Evolutionary conservation across 2,888 invertebrate species (phyloP).

Genomic region (Erpobdella octoculata): DNA sequence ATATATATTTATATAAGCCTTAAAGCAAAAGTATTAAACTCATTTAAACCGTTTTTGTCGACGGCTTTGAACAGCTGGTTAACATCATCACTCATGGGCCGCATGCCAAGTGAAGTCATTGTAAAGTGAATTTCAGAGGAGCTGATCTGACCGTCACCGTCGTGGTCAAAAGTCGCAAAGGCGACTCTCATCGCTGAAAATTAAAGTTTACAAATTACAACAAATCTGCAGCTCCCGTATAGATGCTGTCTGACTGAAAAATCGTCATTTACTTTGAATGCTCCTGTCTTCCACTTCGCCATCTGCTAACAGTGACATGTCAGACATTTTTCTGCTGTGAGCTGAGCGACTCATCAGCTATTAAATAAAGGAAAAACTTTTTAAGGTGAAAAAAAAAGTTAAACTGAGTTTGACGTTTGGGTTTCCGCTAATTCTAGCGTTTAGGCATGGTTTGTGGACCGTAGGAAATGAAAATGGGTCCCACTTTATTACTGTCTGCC

Average conservation of each 20-base stretch:
- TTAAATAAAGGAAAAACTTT: too few species aligned
- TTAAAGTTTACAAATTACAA: too few species aligned
- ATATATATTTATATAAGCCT: too few species aligned
- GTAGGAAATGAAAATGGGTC: too few species aligned
- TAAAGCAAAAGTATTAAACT: neutral
- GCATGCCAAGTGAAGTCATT: conserved; percentile 12
- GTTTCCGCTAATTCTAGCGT: neutral
- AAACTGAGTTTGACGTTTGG: neutral
- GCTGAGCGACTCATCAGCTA: conserved; percentile 11
- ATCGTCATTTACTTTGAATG: neutral
- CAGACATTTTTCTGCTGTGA: conserved; percentile 12
- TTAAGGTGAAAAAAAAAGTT: neutral
- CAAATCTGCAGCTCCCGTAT: too few species aligned
- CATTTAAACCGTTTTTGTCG: conserved; percentile 18
- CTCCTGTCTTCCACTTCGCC: conserved; percentile 18
- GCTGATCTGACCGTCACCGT: conserved; percentile 24
- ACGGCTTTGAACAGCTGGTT: neutral
- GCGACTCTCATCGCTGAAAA: conserved; percentile 15
- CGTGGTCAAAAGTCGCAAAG: conserved; percentile 21
- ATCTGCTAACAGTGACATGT: conserved; percentile 14
- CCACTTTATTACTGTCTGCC: too few species aligned
- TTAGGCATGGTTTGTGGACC: neutral
- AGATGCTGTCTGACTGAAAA: neutral
- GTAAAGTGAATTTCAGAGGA: conserved; percentile 14
- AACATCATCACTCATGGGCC: neutral